Evolutionary conservation across 2,888 invertebrate genomes (phyloP).

Genomic region (Drosophila greeni): DNA sequence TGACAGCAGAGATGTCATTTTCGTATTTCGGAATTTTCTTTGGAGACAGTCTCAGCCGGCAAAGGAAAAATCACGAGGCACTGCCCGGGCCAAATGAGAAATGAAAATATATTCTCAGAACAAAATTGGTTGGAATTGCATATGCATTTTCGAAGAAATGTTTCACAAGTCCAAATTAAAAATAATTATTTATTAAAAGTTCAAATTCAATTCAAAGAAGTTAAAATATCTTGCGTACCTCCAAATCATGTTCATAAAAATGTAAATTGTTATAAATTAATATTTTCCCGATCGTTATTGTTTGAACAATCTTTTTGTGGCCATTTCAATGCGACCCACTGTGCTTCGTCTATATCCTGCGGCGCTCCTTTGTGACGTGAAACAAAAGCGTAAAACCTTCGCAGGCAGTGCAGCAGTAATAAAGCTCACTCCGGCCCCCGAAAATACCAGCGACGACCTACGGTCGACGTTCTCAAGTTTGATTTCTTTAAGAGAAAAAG

Average conservation of each 20-base stretch:
- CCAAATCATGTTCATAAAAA: too few species aligned
- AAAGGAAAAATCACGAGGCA: not conserved
- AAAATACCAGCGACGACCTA: slow-evolving; percentile 8
- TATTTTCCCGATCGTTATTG: not conserved
- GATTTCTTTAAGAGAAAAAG: slow-evolving; percentile 51
- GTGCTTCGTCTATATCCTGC: slow-evolving; percentile 30
- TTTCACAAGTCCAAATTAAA: not conserved
- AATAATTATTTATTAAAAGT: not conserved
- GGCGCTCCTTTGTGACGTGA: slow-evolving; percentile 37
- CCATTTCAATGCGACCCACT: slow-evolving; percentile 11
- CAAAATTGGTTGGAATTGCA: not conserved
- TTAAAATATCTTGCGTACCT: too few species aligned
- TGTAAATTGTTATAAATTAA: too few species aligned
- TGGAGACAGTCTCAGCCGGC: slow-evolving; percentile 1
- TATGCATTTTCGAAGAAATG: not conserved
- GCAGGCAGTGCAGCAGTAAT: slow-evolving; percentile 49
- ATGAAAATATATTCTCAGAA: not conserved
- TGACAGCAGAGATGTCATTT: slow-evolving; percentile 45
- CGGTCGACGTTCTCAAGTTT: slow-evolving; percentile 38
- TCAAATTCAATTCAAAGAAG: too few species aligned
- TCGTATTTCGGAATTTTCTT: slow-evolving; percentile 23
- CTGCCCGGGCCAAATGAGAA: not conserved
- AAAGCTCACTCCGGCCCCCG: slow-evolving; percentile 24
- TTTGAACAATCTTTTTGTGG: not conserved
- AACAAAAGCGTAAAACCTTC: slow-evolving; percentile 36